Percentiles rank a stretch among this genome's conserved stretches.
Conservation (phyloP, 2,888 invertebrate genomes). For the Caenorhabditis sp. region DNA sequence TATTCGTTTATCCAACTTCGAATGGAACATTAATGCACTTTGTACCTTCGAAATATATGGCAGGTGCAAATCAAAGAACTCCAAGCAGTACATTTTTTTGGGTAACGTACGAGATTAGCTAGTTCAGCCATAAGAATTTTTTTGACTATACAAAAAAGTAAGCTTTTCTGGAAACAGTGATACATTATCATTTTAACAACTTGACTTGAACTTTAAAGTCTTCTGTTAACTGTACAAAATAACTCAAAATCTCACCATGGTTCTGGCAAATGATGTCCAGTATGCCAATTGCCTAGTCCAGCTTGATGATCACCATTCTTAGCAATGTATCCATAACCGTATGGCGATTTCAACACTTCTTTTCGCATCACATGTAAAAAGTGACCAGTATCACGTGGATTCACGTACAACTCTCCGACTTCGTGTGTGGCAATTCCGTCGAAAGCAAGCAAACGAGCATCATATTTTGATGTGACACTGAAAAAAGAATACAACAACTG, state of each 20-base stretch:
- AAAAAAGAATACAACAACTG: conserved; percentile 10
- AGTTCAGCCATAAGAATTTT: no score
- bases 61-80: no score
- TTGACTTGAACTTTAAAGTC: no score
- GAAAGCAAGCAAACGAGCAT: conserved; percentile 57
- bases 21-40: no score
- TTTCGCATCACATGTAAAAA: conserved; percentile 66
- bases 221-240: no score
- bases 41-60: no score
- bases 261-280: conserved; percentile 59
- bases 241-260: conserved; percentile 62
- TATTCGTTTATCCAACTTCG: no score
- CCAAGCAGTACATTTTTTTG: no score
- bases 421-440: conserved; percentile 61
- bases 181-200: no score
- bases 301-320: conserved; percentile 57
- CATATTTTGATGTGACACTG: conserved; percentile 60
- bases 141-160: no score
- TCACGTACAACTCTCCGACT: conserved; percentile 65
- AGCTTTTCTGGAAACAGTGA: no score
- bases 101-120: no score
- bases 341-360: conserved; percentile 65
- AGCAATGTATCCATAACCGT: conserved; percentile 62
- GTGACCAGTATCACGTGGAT: conserved; percentile 63
- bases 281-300: conserved; percentile 50